Conservation (phyloP, 2,888 invertebrate genomes). For the Phaonia tiefii region DNA sequence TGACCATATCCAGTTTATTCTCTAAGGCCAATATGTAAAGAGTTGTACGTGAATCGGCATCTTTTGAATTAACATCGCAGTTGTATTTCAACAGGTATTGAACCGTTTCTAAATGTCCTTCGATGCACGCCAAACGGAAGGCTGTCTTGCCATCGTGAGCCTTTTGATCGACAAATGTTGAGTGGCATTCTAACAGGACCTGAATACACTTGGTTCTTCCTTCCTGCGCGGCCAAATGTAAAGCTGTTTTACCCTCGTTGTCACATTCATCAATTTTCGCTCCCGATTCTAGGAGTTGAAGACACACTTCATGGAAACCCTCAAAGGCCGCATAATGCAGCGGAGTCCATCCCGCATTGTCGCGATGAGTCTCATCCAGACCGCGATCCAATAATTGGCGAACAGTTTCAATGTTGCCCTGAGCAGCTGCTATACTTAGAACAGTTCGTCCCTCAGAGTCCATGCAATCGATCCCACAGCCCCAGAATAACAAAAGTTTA, state of each 20-base stretch:
- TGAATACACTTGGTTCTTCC: slow-evolving; percentile 85
- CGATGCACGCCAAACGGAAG: slow-evolving; percentile 83
- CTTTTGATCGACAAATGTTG: slow-evolving; percentile 90
- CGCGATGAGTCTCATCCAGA: slow-evolving; percentile 91
- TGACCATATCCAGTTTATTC: slow-evolving; percentile 91
- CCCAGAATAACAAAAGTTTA: slow-evolving; percentile 94
- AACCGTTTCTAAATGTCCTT: slow-evolving; percentile 86
- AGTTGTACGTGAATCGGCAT: slow-evolving; percentile 95
- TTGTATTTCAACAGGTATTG: slow-evolving; percentile 85
- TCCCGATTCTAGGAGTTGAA: slow-evolving; percentile 87
- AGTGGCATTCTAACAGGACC: slow-evolving; percentile 86
- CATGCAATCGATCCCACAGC: slow-evolving; percentile 96
- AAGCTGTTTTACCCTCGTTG: slow-evolving; percentile 93
- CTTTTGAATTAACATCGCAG: slow-evolving; percentile 92
- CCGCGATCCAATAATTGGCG: slow-evolving; percentile 93
- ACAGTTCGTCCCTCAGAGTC: slow-evolving; percentile 96
- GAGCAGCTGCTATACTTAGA: slow-evolving; percentile 90
- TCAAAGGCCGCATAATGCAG: slow-evolving; percentile 97
- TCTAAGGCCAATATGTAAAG: slow-evolving; percentile 95
- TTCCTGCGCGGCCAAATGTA: slow-evolving; percentile 94
- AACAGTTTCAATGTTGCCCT: slow-evolving; percentile 93
- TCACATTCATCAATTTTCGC: slow-evolving; percentile 94
- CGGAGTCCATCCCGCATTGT: slow-evolving; percentile 98
- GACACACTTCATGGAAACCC: slow-evolving; percentile 82
- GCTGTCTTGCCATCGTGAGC: slow-evolving; percentile 96